Percentiles rank a stretch among this genome's conserved stretches.
These are phyloP conservation scores for Ranitomeya variabilis DNA, from an alignment of 2,113 vertebrate genomes.

Conservation along the genomic window DNA sequence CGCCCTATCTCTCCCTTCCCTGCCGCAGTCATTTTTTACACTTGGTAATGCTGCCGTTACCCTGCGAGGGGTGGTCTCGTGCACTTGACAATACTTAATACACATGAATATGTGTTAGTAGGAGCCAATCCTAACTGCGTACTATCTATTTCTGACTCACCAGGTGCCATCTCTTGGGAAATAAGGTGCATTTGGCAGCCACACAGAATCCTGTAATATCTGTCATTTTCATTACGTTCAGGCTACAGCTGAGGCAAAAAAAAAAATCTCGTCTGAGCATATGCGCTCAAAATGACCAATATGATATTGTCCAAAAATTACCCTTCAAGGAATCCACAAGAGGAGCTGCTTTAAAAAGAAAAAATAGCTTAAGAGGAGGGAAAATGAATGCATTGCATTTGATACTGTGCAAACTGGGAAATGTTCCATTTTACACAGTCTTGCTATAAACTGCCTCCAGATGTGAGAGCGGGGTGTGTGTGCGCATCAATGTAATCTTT, in stretches of 20 bases:
- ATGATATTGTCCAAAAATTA: slow-evolving; percentile 73
- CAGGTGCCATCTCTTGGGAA: slow-evolving; percentile 81
- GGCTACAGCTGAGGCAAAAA: slow-evolving; percentile 79
- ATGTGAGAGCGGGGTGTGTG: not conserved
- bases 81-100: slow-evolving; percentile 82
- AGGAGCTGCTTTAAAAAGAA: slow-evolving; percentile 61
- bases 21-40: slow-evolving; percentile 86
- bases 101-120: slow-evolving; percentile 77
- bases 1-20: slow-evolving; percentile 71
- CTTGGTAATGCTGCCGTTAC: slow-evolving; percentile 81
- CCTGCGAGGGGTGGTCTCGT: slow-evolving; percentile 82
- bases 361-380: slow-evolving; percentile 55
- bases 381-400: slow-evolving; percentile 63
- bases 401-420: slow-evolving; percentile 32
- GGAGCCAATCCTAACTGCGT: slow-evolving; percentile 81
- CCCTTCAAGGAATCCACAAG: slow-evolving; percentile 69
- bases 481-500: slow-evolving; percentile 26
- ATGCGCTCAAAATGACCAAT: slow-evolving; percentile 76
- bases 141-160: slow-evolving; percentile 77
- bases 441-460: slow-evolving; percentile 34
- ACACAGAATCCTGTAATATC: slow-evolving; percentile 74
- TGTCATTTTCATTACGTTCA: slow-evolving; percentile 82
- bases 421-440: not conserved
- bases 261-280: slow-evolving; percentile 76
- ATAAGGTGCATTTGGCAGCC: slow-evolving; percentile 82